These are phyloP conservation scores for Melanerpes formicivorus DNA, from an alignment of 2,113 vertebrate genomes.

Conservation along the genomic window DNA sequence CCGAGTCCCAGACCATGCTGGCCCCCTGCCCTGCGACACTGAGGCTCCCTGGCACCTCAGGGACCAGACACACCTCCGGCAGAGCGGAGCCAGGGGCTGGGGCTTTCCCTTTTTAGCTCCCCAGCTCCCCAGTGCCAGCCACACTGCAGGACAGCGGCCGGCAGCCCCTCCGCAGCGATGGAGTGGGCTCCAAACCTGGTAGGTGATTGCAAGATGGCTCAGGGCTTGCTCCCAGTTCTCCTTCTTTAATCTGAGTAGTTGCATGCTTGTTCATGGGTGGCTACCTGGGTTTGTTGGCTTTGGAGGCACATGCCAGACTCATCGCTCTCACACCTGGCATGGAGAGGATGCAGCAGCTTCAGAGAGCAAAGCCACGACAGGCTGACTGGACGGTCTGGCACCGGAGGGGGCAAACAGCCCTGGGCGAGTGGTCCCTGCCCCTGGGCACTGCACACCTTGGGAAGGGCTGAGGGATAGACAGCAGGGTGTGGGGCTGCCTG, in stretches of 20 bases:
- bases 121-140: not conserved
- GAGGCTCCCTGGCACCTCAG: conserved; percentile 55
- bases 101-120: conserved; percentile 65
- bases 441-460: not conserved
- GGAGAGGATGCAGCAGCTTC: not conserved
- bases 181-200: conserved; percentile 65
- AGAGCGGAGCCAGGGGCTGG: not conserved
- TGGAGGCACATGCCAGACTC: not conserved
- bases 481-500: not conserved
- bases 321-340: not conserved
- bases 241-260: not conserved
- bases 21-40: conserved; percentile 29
- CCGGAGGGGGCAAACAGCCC: not conserved
- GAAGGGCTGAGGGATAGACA: not conserved
- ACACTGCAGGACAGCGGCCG: not conserved
- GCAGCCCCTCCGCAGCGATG: not conserved
- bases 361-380: not conserved
- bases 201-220: not conserved
- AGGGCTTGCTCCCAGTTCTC: not conserved
- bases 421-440: not conserved
- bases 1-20: conserved; percentile 36
- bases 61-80: conserved; percentile 63
- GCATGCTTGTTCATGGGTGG: not conserved
- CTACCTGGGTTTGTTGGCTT: conserved; percentile 50
- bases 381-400: not conserved